Percentiles rank a stretch among this genome's conserved stretches.
These are phyloP conservation scores for Nanorana parkeri DNA, from an alignment of 2,113 vertebrate species.

Conservation along the genomic window DNA sequence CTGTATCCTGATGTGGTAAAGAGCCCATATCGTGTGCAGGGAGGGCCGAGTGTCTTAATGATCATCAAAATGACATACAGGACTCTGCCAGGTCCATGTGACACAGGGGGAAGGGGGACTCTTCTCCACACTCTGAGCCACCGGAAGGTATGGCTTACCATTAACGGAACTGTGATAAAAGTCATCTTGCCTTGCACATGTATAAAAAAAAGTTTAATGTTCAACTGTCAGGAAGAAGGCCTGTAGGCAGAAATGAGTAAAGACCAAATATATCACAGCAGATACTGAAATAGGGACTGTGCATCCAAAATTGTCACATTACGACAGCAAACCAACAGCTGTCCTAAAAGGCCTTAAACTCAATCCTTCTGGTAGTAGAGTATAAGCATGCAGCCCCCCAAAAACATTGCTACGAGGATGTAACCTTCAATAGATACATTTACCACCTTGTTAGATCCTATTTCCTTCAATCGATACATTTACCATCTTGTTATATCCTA, in stretches of 20 bases:
- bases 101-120: slow-evolving; percentile 45
- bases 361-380: too few relatives aligned
- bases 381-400: too few relatives aligned
- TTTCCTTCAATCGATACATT: too few relatives aligned
- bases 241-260: background rate
- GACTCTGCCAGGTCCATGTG: slow-evolving; percentile 64
- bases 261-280: background rate
- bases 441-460: too few relatives aligned
- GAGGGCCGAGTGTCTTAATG: slow-evolving; percentile 64
- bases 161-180: slow-evolving; percentile 81
- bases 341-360: background rate
- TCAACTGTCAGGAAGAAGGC: slow-evolving; percentile 71
- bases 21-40: slow-evolving; percentile 61
- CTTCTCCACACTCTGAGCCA: slow-evolving; percentile 54
- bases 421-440: background rate
- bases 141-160: slow-evolving; percentile 79
- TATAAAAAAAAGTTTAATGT: slow-evolving; percentile 73
- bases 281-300: background rate
- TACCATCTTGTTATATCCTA: too few relatives aligned
- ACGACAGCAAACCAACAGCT: background rate
- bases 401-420: too few relatives aligned
- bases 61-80: slow-evolving; percentile 60
- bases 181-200: slow-evolving; percentile 75
- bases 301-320: background rate
- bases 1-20: slow-evolving; percentile 86